These are phyloP conservation scores for Alligator mississippiensis DNA, from an alignment of 2,113 vertebrate genomes.

Conservation along the genomic window DNA sequence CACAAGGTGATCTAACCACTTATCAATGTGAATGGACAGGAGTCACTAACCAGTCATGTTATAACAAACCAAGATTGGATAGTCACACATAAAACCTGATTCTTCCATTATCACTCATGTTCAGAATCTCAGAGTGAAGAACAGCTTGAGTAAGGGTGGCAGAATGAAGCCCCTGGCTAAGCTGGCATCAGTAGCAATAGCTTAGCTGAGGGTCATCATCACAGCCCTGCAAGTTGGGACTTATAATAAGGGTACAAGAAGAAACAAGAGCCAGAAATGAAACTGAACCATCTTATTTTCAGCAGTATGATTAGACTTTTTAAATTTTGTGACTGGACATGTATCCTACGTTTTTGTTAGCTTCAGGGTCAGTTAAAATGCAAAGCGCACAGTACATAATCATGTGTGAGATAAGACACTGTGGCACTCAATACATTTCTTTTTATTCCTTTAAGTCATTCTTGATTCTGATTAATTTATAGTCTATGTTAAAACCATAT, in stretches of 20 bases:
- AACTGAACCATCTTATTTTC: neutral
- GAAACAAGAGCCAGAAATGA: constrained; percentile 44
- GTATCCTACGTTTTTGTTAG: constrained; percentile 24
- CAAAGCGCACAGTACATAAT: constrained; percentile 23
- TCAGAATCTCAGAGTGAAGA: neutral
- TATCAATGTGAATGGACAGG: neutral
- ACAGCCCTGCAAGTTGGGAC: neutral
- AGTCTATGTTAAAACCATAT: neutral
- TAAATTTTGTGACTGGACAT: constrained; percentile 33
- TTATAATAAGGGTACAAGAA: neutral
- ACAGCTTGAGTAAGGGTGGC: neutral
- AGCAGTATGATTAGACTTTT: constrained; percentile 24
- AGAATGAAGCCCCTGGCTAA: neutral
- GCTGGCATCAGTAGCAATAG: neutral
- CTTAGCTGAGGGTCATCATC: neutral
- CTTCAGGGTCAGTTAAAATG: constrained; percentile 7
- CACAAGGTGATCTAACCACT: neutral
- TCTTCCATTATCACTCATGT: neutral
- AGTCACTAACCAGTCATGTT: neutral
- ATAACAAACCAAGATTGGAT: neutral
- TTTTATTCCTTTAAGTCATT: neutral
- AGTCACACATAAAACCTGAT: neutral
- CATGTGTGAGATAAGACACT: neutral
- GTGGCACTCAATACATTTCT: neutral
- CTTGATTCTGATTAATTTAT: constrained; percentile 22